Conservation (phyloP, 1,140 invertebrate species). For the Gryllus bimaculatus region DNA sequence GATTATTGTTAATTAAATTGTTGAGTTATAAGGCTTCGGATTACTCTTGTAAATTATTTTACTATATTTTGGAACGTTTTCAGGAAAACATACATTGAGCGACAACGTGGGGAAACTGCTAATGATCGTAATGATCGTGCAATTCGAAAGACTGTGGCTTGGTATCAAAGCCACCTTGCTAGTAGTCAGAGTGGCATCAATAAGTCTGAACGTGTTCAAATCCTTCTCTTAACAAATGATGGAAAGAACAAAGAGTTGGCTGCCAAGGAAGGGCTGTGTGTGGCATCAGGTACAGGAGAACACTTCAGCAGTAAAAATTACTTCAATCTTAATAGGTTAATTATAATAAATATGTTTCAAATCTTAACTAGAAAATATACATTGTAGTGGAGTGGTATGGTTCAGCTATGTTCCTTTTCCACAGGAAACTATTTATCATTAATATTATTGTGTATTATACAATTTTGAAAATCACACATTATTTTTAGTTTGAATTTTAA, state of each 20-base stretch:
- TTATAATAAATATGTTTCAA: background rate
- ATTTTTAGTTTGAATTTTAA: too few relatives aligned
- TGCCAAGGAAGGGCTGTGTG: conserved; percentile 52
- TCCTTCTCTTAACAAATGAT: conserved; percentile 83
- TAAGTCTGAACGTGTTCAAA: conserved; percentile 39
- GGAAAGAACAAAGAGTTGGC: conserved; percentile 65
- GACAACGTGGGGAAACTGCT: conserved; percentile 64
- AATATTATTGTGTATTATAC: too few relatives aligned
- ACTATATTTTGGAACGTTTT: background rate
- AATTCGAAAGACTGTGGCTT: conserved; percentile 66
- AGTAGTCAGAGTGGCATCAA: conserved; percentile 38
- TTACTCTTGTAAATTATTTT: too few relatives aligned
- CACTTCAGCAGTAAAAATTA: background rate
- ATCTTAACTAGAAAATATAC: background rate
- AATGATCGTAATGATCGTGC: conserved; percentile 92
- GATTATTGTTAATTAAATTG: too few relatives aligned
- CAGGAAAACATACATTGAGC: conserved; percentile 81
- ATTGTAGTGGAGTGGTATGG: too few relatives aligned
- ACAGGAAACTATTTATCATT: too few relatives aligned
- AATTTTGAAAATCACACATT: too few relatives aligned
- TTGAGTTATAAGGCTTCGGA: too few relatives aligned
- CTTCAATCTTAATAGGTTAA: background rate
- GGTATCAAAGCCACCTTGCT: conserved; percentile 61
- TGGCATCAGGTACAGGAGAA: conserved; percentile 50
- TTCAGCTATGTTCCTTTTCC: too few relatives aligned